A percentile compares a stretch with the other conserved stretches of the same genome.
Evolutionary conservation across 2,888 invertebrate genomes (phyloP).

Genomic region (Sminthurinus aureus): DNA sequence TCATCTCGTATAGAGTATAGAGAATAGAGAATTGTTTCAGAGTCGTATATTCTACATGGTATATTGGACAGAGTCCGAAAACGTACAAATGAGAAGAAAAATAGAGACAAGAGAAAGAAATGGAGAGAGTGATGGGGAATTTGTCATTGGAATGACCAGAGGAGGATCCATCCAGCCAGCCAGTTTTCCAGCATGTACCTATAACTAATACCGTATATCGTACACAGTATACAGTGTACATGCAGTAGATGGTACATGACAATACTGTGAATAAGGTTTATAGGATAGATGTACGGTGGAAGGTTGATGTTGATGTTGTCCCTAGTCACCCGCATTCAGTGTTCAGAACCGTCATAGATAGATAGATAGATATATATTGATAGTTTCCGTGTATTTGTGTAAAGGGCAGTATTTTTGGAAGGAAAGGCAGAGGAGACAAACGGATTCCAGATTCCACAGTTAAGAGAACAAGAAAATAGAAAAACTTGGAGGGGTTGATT

Average conservation of each 20-base stretch:
- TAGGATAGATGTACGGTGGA: background rate
- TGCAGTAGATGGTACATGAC: too few species aligned
- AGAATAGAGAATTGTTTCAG: too few species aligned
- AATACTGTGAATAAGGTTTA: background rate
- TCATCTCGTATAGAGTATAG: too few species aligned
- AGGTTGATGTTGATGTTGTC: conserved; percentile 11
- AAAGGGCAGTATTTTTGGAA: conserved; percentile 18
- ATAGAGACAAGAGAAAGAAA: background rate
- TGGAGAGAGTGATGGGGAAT: too few species aligned
- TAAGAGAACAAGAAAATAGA: conserved; percentile 10
- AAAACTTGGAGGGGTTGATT: conserved; percentile 18
- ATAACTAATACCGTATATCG: too few species aligned
- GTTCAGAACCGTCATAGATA: conserved; percentile 24
- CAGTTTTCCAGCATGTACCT: too few species aligned
- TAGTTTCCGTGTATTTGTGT: conserved; percentile 27
- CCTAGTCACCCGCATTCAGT: conserved; percentile 22
- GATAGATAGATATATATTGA: conserved; percentile 4
- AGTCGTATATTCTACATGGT: too few species aligned
- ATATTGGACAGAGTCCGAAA: too few species aligned
- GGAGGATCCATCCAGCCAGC: too few species aligned
- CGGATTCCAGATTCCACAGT: too few species aligned
- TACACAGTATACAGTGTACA: too few species aligned
- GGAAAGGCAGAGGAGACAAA: background rate
- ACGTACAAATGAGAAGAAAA: background rate
- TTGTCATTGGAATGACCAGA: too few species aligned